Evolutionary conservation across 2,888 invertebrate species (phyloP).

Genomic region (Cephus pygmeus): DNA sequence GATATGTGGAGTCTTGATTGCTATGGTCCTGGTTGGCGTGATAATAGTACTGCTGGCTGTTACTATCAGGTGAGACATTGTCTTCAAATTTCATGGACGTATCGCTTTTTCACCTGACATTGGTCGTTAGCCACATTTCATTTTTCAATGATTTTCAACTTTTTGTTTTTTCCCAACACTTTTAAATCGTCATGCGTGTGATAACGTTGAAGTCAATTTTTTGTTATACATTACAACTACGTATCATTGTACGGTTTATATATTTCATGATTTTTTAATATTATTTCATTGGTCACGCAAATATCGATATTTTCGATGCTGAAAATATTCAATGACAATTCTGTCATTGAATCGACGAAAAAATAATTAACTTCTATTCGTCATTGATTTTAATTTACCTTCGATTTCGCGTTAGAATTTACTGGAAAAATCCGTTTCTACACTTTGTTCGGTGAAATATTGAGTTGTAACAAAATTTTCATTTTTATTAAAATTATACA

Average conservation of each 20-base stretch:
- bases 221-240: neutral
- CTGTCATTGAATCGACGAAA: neutral
- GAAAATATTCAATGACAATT: neutral
- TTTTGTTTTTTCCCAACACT: neutral
- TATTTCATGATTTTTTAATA: neutral
- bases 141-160: neutral
- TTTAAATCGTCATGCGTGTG: neutral
- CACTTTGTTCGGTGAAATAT: neutral
- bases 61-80: constrained; percentile 77
- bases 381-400: neutral
- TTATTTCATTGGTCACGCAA: neutral
- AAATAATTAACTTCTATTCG: neutral
- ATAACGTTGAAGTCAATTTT: neutral
- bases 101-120: constrained; percentile 1
- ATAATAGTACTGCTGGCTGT: constrained; percentile 84
- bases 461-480: neutral
- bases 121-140: neutral
- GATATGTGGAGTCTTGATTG: constrained; percentile 86
- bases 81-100: constrained; percentile 3
- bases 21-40: constrained; percentile 83
- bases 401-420: neutral
- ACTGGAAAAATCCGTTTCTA: no score
- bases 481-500: neutral
- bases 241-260: neutral
- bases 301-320: neutral